Base-by-base conservation (phyloP, 2,888 invertebrate genomes). In the Hirtodrosophila confusa region DNA sequence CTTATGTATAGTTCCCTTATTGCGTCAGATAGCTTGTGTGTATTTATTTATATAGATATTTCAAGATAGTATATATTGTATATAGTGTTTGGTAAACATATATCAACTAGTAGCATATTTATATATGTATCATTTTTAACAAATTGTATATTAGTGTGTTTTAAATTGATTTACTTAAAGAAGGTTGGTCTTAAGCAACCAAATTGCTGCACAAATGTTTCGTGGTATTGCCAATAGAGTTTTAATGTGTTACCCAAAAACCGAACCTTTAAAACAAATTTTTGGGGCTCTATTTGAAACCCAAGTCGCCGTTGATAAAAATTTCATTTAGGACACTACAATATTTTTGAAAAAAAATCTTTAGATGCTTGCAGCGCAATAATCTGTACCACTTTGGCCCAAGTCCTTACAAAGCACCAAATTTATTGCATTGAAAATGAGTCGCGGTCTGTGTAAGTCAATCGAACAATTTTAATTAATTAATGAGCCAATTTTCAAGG, bases 151-250 rank as follows among this genome's bases (percentile, higher is more conserved):
- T 64, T 60, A 53, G 17, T 17, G 17, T 57, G 41, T 56, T 64
- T 75, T 48, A 86, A 89, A 89, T 89, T 89, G 89, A 89, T 84
- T 86, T 84, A 57, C 45, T 89, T 82, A 89, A 85, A 84, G 74
- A 86, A 85, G 87, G 84, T 63, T 50, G 61, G 62, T 11, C 12
- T 12, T 10, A 17, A 5, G 6, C 8, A 29, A 64, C 65, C 71
- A 39, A 39, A 54, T 62, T 68, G 54, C 61, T 44, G 60, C 47
- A 51, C 61, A 61, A 63, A 53, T 60, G 66, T 49, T 70, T 55
- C 36, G 56, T 60, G 73, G 56, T 73, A 75, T 75, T 78, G 77
- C 82, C 56, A 51, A 55, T 48, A 79, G 75, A 77, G 86, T 50
- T 82, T 87, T 78, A 85, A 77, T 88, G 71, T 62, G 53, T 45